Conservation (phyloP, 2,113 vertebrate species). For the Microtus richardsoni region DNA sequence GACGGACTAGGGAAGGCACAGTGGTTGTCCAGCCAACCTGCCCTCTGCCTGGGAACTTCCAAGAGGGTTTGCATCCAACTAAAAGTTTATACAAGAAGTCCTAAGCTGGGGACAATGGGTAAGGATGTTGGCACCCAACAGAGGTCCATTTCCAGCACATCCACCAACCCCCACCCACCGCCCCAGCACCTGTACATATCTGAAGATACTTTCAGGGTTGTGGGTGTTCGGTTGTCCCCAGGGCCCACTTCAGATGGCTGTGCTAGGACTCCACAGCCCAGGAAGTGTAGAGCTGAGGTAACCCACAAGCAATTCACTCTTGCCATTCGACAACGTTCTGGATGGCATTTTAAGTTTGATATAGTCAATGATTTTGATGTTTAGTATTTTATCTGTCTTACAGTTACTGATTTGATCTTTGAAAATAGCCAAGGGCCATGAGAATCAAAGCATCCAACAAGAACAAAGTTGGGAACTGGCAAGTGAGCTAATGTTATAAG, state of each 20-base stretch:
- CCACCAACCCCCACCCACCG: no score
- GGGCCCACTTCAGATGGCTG: not conserved
- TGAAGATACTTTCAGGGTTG: not conserved
- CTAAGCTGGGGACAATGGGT: not conserved
- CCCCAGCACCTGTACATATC: accelerated
- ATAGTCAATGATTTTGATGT: slow-evolving; percentile 2
- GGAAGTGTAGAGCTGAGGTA: not conserved
- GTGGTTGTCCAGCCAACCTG: no score
- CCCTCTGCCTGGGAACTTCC: not conserved
- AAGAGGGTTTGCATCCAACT: not conserved
- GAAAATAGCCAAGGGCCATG: not conserved
- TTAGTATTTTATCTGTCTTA: slow-evolving; percentile 34
- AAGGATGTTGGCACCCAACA: not conserved
- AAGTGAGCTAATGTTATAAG: not conserved
- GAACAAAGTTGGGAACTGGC: slow-evolving; percentile 17
- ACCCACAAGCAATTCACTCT: not conserved
- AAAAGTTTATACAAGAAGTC: not conserved
- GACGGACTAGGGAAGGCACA: not conserved
- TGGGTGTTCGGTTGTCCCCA: not conserved
- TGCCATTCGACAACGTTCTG: not conserved
- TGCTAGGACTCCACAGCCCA: not conserved
- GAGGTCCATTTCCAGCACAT: not conserved
- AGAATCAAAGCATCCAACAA: slow-evolving; percentile 37
- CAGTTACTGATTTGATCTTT: slow-evolving; percentile 46
- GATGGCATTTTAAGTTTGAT: not conserved